Evolutionary conservation across 2,888 invertebrate genomes (phyloP).

Genomic region (Hedychridium roseum): DNA sequence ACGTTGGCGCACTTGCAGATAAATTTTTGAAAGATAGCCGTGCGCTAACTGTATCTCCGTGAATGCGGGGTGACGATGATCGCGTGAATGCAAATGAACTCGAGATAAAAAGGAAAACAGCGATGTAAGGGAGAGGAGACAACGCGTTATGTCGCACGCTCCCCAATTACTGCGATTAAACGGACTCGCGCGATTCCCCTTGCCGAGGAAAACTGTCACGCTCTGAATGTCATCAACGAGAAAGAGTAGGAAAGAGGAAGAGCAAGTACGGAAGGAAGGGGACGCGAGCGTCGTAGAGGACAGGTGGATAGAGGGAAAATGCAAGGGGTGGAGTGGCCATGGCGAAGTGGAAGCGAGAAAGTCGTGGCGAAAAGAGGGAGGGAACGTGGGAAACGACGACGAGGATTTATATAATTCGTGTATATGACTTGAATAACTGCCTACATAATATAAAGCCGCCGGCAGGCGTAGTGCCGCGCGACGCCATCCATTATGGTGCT

Average conservation of each 20-base stretch:
- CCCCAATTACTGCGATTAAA: slow-evolving; percentile 38
- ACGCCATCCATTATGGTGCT: slow-evolving; percentile 53
- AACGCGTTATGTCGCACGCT: slow-evolving; percentile 33
- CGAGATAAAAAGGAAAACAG: too few species aligned
- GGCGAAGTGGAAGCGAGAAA: slow-evolving; percentile 3
- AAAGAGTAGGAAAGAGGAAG: slow-evolving; percentile 16
- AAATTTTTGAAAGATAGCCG: too few species aligned
- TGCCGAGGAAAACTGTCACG: slow-evolving; percentile 37
- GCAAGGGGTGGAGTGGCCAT: background rate
- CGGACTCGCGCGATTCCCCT: slow-evolving; percentile 25
- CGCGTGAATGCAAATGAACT: too few species aligned
- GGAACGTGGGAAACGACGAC: slow-evolving; percentile 24
- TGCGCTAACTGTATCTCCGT: too few species aligned
- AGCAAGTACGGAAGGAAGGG: background rate
- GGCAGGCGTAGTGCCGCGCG: slow-evolving; percentile 37
- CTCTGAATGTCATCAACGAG: slow-evolving; percentile 30
- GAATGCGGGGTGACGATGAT: too few species aligned
- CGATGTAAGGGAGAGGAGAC: slow-evolving; percentile 16
- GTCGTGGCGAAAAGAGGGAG: background rate
- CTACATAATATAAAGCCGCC: slow-evolving; percentile 51
- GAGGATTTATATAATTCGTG: slow-evolving; percentile 58
- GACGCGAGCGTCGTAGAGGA: too few species aligned
- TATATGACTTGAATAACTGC: slow-evolving; percentile 58
- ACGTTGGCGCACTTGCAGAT: too few species aligned
- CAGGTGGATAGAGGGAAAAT: slow-evolving; percentile 2